A percentile compares a stretch with the other conserved stretches of the same genome.
These are phyloP conservation scores for Onychostruthus taczanowskii DNA, from an alignment of 2,113 vertebrate species.

Conservation along the genomic window DNA sequence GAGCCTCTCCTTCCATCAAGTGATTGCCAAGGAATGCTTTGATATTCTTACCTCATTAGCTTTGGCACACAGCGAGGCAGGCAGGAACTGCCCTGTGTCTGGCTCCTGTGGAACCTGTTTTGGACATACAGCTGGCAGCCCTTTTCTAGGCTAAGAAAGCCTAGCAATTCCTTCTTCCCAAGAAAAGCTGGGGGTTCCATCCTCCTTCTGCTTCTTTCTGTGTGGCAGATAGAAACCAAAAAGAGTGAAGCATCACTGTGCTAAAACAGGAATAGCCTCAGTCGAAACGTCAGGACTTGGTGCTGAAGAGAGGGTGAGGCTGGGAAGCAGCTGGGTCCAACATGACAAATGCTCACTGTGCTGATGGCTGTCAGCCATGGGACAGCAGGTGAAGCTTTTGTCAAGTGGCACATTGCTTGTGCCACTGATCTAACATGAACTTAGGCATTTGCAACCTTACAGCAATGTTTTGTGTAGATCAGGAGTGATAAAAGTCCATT, in stretches of 20 bases:
- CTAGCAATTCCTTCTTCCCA: not conserved
- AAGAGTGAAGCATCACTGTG: not conserved
- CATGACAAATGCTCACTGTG: not conserved
- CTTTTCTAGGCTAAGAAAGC: not conserved
- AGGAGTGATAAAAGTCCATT: not conserved
- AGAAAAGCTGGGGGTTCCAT: not conserved
- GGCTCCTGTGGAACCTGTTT: not conserved
- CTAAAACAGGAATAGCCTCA: not conserved
- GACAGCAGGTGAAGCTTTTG: not conserved
- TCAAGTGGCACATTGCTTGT: not conserved
- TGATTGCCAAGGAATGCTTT: slow-evolving; percentile 30
- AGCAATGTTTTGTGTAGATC: not conserved
- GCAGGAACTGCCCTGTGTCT: not conserved
- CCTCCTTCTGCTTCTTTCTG: not conserved
- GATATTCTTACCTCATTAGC: not conserved
- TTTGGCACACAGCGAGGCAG: not conserved
- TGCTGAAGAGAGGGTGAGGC: not conserved
- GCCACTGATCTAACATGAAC: not conserved
- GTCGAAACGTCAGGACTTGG: rapidly evolving
- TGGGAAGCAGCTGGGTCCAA: not conserved
- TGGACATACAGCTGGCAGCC: not conserved
- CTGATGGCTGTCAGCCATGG: not conserved
- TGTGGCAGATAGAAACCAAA: not conserved
- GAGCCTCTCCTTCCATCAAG: slow-evolving; percentile 12
- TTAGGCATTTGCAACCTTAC: not conserved